Conservation (phyloP, 2,888 invertebrate genomes). For the Phortica okadai region DNA sequence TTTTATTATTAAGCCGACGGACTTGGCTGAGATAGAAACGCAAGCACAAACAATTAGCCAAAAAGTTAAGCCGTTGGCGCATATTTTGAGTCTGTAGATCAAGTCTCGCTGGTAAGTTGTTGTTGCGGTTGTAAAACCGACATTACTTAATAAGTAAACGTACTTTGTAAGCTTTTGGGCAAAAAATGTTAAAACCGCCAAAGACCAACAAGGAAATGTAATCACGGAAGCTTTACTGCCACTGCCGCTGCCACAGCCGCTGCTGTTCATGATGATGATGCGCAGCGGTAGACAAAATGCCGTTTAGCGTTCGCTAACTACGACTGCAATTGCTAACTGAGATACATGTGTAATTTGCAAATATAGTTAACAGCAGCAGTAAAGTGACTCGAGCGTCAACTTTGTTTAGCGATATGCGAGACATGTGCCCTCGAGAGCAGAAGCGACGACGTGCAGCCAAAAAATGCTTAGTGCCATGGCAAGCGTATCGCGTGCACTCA, state of each 20-base stretch:
- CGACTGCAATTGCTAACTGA: not conserved
- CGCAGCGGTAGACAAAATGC: not conserved
- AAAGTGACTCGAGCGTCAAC: not conserved
- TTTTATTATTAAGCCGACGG: too few species aligned
- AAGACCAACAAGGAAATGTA: not conserved
- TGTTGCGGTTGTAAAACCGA: not conserved
- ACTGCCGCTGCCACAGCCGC: not conserved
- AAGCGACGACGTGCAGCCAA: not conserved
- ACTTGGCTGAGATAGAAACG: not conserved
- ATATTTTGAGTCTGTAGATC: not conserved
- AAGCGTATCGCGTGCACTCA: constrained; percentile 66
- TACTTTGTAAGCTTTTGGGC: not conserved
- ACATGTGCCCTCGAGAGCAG: constrained; percentile 20
- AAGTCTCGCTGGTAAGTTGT: not conserved
- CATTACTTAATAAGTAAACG: not conserved
- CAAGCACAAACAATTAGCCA: not conserved
- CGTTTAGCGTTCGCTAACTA: not conserved
- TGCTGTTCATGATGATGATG: too few species aligned
- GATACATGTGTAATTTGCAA: constrained; percentile 9
- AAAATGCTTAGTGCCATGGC: not conserved
- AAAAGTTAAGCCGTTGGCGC: not conserved
- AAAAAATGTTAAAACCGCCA: not conserved
- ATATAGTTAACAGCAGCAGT: not conserved
- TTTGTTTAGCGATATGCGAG: constrained; percentile 11
- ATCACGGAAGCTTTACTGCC: not conserved